Percentiles rank a stretch among this genome's conserved stretches.
Evolutionary conservation across 2,113 vertebrate genomes (phyloP).

Genomic region (Calypte anna): DNA sequence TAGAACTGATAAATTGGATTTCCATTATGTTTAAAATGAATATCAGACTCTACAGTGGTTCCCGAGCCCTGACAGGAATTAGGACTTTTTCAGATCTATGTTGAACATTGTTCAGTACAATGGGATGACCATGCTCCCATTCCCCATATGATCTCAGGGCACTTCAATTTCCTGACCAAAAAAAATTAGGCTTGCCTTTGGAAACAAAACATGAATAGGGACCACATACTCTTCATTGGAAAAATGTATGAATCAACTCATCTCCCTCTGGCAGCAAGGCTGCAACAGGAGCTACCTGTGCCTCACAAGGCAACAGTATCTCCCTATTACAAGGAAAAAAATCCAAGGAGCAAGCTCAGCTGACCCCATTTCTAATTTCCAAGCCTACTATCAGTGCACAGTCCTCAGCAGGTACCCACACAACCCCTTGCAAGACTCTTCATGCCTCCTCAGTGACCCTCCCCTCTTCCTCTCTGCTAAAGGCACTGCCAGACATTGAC

Average conservation of each 20-base stretch:
- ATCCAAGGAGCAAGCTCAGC: not conserved
- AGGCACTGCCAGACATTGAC: fast-evolving
- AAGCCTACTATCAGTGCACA: fast-evolving
- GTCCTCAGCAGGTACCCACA: not conserved
- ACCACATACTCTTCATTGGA: not conserved
- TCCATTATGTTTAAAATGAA: not conserved
- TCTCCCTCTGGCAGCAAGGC: not conserved
- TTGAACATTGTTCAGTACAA: not conserved
- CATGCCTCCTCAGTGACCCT: fast-evolving
- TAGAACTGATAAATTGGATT: not conserved
- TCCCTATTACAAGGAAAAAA: not conserved
- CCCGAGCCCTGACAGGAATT: not conserved
- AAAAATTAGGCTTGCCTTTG: not conserved
- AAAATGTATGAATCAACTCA: not conserved
- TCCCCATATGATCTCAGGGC: not conserved
- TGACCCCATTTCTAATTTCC: not conserved
- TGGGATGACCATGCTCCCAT: not conserved
- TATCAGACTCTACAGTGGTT: not conserved
- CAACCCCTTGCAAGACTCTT: not conserved
- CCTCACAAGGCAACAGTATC: not conserved
- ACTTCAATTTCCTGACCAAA: not conserved
- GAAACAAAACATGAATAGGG: not conserved
- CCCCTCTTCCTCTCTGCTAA: fast-evolving
- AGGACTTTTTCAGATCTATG: not conserved
- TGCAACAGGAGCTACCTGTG: not conserved